Conservation (phyloP, 1,140 invertebrate genomes). For the Polypedilum pembai region DNA sequence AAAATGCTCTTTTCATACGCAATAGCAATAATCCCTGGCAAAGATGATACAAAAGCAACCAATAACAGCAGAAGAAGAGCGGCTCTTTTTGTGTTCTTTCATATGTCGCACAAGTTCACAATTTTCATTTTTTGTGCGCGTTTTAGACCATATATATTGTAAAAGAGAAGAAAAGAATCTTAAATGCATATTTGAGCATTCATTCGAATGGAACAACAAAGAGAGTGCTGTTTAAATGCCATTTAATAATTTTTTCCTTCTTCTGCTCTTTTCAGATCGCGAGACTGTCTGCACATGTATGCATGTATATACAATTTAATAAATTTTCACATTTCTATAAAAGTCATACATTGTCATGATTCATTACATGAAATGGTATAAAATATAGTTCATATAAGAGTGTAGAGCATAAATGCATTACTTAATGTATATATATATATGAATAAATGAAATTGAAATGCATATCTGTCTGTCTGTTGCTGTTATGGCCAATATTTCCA, state of each 20-base stretch:
- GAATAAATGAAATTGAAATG: too few relatives aligned
- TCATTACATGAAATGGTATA: slow-evolving; percentile 27
- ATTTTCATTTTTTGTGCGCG: slow-evolving; percentile 2
- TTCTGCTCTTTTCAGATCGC: neutral
- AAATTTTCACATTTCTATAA: slow-evolving; percentile 27
- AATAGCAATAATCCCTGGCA: too few relatives aligned
- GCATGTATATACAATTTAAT: slow-evolving; percentile 21
- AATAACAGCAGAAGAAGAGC: neutral
- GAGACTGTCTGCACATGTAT: slow-evolving; percentile 2
- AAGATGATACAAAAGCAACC: neutral
- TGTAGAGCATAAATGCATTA: neutral
- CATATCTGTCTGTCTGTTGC: neutral
- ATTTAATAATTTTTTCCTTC: slow-evolving; percentile 14
- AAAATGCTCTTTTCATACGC: neutral
- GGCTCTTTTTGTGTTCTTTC: slow-evolving; percentile 10
- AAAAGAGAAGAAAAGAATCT: neutral
- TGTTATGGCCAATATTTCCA: too few relatives aligned
- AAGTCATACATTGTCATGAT: slow-evolving; percentile 24
- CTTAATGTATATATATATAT: neutral
- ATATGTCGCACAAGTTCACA: slow-evolving; percentile 26
- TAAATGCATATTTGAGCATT: slow-evolving; percentile 7
- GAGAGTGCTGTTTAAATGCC: neutral
- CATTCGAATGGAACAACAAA: slow-evolving; percentile 4
- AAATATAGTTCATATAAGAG: slow-evolving; percentile 26
- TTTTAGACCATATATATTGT: neutral